These are phyloP conservation scores for Drosophila suzukii DNA, from an alignment of 1,140 invertebrate genomes.

Conservation along the genomic window DNA sequence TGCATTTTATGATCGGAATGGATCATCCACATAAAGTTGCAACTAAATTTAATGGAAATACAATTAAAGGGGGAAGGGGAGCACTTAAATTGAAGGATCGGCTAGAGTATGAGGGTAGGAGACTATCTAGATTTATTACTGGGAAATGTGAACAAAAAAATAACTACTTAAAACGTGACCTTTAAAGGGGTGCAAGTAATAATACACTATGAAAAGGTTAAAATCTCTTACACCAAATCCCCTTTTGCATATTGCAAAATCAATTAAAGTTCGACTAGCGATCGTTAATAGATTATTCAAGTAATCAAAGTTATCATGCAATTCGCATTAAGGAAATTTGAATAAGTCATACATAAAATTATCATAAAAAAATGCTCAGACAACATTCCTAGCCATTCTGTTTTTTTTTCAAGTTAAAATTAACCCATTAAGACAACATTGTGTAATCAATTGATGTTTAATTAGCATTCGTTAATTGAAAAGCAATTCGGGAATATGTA, in stretches of 20 bases:
- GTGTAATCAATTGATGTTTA: too few species aligned
- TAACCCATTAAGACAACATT: too few species aligned
- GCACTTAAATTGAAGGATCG: not conserved
- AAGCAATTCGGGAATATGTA: not conserved
- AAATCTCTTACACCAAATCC: too few species aligned
- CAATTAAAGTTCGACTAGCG: not conserved
- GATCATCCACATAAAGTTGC: conserved; percentile 33
- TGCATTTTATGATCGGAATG: conserved; percentile 35
- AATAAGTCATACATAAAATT: not conserved
- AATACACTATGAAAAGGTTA: too few species aligned
- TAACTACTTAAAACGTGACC: not conserved
- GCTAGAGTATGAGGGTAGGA: not conserved
- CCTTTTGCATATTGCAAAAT: not conserved
- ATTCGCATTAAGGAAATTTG: not conserved
- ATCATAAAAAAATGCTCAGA: not conserved
- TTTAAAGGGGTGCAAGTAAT: too few species aligned
- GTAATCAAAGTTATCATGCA: not conserved
- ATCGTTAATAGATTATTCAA: not conserved
- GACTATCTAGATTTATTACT: not conserved
- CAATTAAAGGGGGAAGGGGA: not conserved
- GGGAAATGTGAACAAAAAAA: not conserved
- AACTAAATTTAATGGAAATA: conserved; percentile 32
- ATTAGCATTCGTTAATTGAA: too few species aligned
- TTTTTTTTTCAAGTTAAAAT: too few species aligned
- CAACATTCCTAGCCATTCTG: too few species aligned